These are phyloP conservation scores for Peromyscus melanophrys DNA, from an alignment of 2,797 vertebrate species.

Conservation along the genomic window DNA sequence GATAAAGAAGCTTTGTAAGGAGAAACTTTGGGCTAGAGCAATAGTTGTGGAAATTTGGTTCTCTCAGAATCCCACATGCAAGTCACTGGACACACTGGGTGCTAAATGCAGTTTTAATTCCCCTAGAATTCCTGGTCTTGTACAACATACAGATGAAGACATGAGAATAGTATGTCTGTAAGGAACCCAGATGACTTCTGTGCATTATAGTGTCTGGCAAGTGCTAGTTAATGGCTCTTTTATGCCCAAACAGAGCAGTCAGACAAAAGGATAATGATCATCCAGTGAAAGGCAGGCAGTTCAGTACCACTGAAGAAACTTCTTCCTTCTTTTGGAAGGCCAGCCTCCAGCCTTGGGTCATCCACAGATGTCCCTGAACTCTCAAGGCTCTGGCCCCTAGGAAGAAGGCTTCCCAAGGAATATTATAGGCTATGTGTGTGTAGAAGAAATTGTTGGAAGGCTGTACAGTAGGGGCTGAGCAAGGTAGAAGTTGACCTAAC, in stretches of 20 bases:
- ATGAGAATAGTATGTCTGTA: background rate
- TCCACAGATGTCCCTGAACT: background rate
- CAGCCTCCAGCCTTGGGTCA: background rate
- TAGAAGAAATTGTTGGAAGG: background rate
- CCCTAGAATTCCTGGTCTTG: background rate
- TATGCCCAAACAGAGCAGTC: background rate
- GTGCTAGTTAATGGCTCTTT: background rate
- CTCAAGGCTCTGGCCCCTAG: background rate
- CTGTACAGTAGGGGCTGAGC: background rate
- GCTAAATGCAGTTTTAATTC: background rate
- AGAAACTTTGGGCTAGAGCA: background rate
- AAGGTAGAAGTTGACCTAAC: background rate
- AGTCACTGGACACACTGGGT: background rate
- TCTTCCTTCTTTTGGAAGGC: background rate
- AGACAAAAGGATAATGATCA: background rate
- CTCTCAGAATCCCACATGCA: background rate
- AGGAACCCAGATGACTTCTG: background rate
- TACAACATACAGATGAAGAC: background rate
- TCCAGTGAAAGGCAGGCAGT: background rate
- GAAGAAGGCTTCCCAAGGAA: background rate
- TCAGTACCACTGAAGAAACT: background rate
- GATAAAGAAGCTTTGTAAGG: background rate
- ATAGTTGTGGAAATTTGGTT: background rate
- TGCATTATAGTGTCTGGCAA: constrained; percentile 1
- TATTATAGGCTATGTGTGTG: too few species aligned